phyloP scores from a whole-genome alignment of 2,797 vertebrate genomes.

The Sebastes itinus region DNA sequence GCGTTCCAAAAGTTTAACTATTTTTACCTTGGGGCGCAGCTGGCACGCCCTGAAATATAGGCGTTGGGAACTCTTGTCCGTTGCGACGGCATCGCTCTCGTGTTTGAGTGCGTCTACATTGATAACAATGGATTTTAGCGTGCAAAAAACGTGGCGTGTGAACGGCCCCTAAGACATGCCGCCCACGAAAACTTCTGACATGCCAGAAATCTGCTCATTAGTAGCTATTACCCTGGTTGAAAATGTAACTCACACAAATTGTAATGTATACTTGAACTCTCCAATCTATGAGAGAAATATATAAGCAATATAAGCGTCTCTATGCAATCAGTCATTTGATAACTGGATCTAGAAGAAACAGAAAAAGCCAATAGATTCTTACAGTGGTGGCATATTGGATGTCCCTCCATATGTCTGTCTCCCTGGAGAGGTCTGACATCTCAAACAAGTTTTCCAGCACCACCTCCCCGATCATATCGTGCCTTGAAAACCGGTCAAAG shows the following conservation, averaged over 20 bases:
- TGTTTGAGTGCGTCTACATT: too few species aligned
- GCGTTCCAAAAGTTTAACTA: too few species aligned
- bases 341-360: not conserved
- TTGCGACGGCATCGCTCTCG: too few species aligned
- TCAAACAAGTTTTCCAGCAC: slow-evolving; percentile 97
- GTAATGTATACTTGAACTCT: not conserved
- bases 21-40: too few species aligned
- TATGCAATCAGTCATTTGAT: slow-evolving; percentile 1
- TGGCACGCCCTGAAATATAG: too few species aligned
- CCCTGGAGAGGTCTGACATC: slow-evolving; percentile 92
- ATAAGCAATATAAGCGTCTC: not conserved
- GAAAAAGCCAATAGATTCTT: slow-evolving; percentile 72
- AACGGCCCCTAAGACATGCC: too few species aligned
- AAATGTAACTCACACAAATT: not conserved
- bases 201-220: not conserved
- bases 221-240: not conserved
- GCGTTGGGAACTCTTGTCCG: too few species aligned
- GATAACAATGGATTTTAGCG: too few species aligned
- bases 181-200: not conserved
- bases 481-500: slow-evolving; percentile 97
- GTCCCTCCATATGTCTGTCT: slow-evolving; percentile 96
- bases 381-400: slow-evolving; percentile 95
- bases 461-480: slow-evolving; percentile 98
- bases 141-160: too few species aligned
- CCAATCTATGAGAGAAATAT: not conserved